phyloP scores from a whole-genome alignment of 2,113 vertebrate genomes.

The Burhinus bistriatus region DNA sequence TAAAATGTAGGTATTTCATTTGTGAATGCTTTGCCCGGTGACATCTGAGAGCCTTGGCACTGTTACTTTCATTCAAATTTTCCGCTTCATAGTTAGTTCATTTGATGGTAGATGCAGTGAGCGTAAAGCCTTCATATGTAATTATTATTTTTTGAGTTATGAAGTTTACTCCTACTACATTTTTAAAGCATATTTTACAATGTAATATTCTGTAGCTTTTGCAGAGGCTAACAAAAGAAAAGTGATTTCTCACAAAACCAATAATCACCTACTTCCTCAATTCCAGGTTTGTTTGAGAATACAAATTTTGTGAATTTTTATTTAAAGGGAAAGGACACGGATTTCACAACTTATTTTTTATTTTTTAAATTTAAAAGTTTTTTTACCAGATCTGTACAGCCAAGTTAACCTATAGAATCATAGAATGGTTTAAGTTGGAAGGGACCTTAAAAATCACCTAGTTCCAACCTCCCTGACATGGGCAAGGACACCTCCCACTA shows the following conservation, averaged over 20 bases:
- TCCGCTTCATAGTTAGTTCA: neutral
- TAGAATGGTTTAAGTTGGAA: no score
- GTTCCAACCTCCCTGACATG: no score
- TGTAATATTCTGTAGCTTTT: neutral
- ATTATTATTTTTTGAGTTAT: neutral
- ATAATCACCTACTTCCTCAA: neutral
- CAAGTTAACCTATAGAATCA: neutral
- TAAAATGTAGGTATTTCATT: neutral
- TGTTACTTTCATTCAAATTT: neutral
- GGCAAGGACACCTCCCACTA: no score
- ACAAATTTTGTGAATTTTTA: neutral
- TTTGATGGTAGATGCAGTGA: neutral
- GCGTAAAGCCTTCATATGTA: neutral
- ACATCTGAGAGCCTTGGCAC: neutral
- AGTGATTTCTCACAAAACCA: neutral
- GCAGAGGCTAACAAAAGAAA: neutral
- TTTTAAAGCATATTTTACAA: neutral
- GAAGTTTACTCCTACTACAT: neutral
- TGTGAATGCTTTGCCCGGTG: neutral
- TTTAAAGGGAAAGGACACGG: neutral
- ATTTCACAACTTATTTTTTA: neutral
- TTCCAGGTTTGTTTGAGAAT: fast-evolving
- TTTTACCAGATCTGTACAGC: neutral
- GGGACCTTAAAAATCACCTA: no score
- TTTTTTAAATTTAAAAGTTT: neutral